phyloP scores from a whole-genome alignment of 2,888 invertebrate genomes.

The Tipula vernalis region DNA sequence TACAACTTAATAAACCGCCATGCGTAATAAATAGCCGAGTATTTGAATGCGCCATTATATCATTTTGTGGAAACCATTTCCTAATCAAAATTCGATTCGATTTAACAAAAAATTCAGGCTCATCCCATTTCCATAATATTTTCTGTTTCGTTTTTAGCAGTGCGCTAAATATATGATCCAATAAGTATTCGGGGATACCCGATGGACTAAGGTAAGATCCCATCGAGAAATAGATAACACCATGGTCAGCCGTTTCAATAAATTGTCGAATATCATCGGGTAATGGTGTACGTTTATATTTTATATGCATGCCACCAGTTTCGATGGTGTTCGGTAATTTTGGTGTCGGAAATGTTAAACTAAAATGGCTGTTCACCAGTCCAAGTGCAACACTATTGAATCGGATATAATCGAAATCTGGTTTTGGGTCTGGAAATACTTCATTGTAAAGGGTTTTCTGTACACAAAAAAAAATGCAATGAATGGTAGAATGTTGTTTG shows the following conservation, averaged over 20 bases:
- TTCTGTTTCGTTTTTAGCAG: conserved; percentile 15
- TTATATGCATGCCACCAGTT: conserved; percentile 34
- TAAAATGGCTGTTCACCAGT: conserved; percentile 30
- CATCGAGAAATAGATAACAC: conserved; percentile 38
- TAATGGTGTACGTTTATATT: conserved; percentile 24
- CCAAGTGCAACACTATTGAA: conserved; percentile 25
- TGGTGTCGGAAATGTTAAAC: conserved; percentile 28
- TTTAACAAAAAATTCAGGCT: conserved; percentile 10
- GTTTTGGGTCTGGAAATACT: conserved; percentile 25
- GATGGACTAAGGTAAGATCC: conserved; percentile 33
- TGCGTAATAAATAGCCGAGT: conserved; percentile 40
- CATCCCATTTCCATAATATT: conserved; percentile 15
- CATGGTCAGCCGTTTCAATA: conserved; percentile 32
- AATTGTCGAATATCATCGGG: conserved; percentile 31
- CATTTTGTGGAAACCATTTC: conserved; percentile 33
- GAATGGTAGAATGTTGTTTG: not conserved
- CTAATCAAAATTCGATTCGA: conserved; percentile 26
- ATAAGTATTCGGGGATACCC: conserved; percentile 20
- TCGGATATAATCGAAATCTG: conserved; percentile 21
- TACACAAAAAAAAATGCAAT: not conserved
- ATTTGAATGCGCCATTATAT: conserved; percentile 36
- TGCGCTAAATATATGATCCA: conserved; percentile 9
- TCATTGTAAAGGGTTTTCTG: conserved; percentile 21
- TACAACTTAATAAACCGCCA: conserved; percentile 38
- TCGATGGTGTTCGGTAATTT: conserved; percentile 34